These are phyloP conservation scores for Yponomeuta cagnagella DNA, from an alignment of 2,888 invertebrate genomes.

Conservation along the genomic window DNA sequence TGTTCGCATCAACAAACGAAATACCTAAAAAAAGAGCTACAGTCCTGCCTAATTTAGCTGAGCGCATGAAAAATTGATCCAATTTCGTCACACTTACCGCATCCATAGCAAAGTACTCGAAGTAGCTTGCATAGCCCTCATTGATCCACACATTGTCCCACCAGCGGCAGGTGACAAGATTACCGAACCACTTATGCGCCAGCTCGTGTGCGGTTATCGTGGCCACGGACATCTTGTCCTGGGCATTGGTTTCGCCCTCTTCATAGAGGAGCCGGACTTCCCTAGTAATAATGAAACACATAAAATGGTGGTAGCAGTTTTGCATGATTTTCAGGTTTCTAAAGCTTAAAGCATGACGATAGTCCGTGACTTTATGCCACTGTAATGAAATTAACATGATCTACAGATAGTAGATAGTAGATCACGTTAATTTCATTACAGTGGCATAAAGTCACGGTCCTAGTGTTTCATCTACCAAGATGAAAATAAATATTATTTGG, in stretches of 20 bases:
- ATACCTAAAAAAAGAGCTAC: too few species aligned
- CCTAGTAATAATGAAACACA: slow-evolving; percentile 31
- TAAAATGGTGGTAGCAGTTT: neutral
- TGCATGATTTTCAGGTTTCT: too few species aligned
- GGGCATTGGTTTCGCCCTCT: slow-evolving; percentile 54
- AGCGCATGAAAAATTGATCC: neutral
- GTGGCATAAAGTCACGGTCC: too few species aligned
- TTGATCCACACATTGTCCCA: slow-evolving; percentile 85
- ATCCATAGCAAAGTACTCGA: slow-evolving; percentile 78
- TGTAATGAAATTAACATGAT: too few species aligned
- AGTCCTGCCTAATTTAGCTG: neutral
- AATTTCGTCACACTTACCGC: slow-evolving; percentile 37
- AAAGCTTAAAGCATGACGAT: too few species aligned
- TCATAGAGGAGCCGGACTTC: slow-evolving; percentile 60
- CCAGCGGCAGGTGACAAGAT: slow-evolving; percentile 82
- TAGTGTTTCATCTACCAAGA: too few species aligned
- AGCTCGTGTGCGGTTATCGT: slow-evolving; percentile 76
- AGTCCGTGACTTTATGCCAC: too few species aligned
- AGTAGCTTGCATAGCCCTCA: slow-evolving; percentile 84
- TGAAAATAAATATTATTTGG: too few species aligned
- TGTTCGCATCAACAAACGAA: too few species aligned
- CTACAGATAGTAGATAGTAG: too few species aligned
- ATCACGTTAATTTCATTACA: too few species aligned
- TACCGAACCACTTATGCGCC: slow-evolving; percentile 88
- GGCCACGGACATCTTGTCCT: slow-evolving; percentile 61